A percentile compares a stretch with the other conserved stretches of the same genome.
phyloP scores from a whole-genome alignment of 2,888 invertebrate species.

The Latrodectus elegans region DNA sequence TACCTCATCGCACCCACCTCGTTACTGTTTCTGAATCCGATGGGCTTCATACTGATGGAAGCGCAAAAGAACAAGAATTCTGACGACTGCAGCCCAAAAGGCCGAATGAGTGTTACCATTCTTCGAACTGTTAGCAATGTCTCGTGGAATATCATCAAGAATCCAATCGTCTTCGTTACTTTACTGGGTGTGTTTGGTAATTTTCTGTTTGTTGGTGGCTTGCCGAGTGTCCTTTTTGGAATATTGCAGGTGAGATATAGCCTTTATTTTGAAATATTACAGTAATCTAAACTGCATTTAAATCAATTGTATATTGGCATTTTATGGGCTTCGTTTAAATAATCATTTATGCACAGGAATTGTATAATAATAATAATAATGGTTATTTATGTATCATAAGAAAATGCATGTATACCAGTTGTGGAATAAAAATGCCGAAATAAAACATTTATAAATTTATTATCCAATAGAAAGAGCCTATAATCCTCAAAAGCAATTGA shows the following conservation, averaged over 20 bases:
- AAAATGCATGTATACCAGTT: too few species aligned
- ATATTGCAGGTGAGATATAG: constrained; percentile 81
- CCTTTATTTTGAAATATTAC: background rate
- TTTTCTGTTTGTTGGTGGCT: constrained; percentile 84
- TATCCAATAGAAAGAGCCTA: too few species aligned
- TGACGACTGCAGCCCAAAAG: constrained; percentile 14
- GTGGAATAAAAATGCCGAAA: too few species aligned
- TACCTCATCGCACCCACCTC: constrained; percentile 96
- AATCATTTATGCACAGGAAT: too few species aligned
- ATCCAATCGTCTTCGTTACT: constrained; percentile 94
- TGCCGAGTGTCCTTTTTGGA: constrained; percentile 85
- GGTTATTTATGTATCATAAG: too few species aligned
- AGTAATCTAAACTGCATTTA: too few species aligned
- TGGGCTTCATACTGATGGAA: constrained; percentile 92
- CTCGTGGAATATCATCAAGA: constrained; percentile 83
- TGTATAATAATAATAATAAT: too few species aligned
- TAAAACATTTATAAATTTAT: too few species aligned
- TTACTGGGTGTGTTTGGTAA: constrained; percentile 90
- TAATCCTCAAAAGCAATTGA: too few species aligned
- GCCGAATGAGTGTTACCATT: constrained; percentile 5
- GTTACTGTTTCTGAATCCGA: constrained; percentile 90
- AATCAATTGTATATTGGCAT: too few species aligned
- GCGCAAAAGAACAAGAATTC: constrained; percentile 77
- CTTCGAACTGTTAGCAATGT: constrained; percentile 51
- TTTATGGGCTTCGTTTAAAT: too few species aligned